Conservation (phyloP, 2,797 vertebrate genomes). For the Gephyroberyx darwinii region DNA sequence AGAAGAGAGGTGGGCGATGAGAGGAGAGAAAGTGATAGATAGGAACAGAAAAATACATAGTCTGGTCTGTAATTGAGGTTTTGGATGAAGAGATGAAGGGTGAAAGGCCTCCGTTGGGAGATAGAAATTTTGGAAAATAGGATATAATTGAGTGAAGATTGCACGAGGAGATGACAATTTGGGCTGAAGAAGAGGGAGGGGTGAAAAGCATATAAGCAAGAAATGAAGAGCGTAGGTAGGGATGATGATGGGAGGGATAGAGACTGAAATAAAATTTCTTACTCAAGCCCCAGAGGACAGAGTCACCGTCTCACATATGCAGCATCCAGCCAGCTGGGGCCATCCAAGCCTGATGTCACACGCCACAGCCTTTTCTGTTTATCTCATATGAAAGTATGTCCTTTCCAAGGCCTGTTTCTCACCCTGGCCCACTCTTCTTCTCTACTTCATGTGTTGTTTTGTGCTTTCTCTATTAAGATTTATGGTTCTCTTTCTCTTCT, state of each 20-base stretch:
- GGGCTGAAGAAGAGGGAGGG: conserved; percentile 25
- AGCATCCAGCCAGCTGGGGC: conserved; percentile 24
- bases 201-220: conserved; percentile 47
- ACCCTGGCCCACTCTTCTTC: neutral
- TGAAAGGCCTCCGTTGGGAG: neutral
- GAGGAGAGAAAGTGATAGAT: conserved; percentile 20
- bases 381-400: conserved; percentile 6
- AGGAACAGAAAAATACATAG: conserved; percentile 14
- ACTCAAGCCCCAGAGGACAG: conserved; percentile 38
- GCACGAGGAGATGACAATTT: conserved; percentile 24
- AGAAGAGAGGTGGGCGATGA: conserved; percentile 17
- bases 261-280: conserved; percentile 40
- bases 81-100: conserved; percentile 26
- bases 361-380: conserved; percentile 26
- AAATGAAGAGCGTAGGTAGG: conserved; percentile 35
- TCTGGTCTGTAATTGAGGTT: conserved; percentile 51
- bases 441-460: neutral
- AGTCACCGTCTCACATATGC: conserved; percentile 28
- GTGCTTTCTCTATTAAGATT: neutral
- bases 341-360: conserved; percentile 46
- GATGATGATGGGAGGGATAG: conserved; percentile 18
- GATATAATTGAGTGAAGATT: conserved; percentile 11
- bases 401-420: conserved; percentile 5
- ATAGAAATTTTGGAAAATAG: neutral
- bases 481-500: neutral